Evolutionary conservation across 2,888 invertebrate species (phyloP), one percentile per base, ranked within the genome.

Genomic region (Limulus polyphemus): DNA sequence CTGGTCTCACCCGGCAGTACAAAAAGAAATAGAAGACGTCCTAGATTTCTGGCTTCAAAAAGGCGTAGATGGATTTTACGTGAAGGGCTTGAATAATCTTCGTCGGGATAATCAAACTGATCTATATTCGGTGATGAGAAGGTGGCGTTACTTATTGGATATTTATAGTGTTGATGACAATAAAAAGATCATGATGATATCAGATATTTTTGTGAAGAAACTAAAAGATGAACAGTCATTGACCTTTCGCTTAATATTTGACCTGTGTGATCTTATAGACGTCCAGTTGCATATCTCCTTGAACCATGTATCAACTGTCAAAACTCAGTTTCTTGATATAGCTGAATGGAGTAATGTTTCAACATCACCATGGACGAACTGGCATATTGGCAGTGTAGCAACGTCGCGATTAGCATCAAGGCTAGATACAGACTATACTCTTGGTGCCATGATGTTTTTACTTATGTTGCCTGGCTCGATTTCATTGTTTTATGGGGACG

Each of bases 401-500:
- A 60, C 62, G 14, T 52, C 63, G 32, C 47, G 69, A 10, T 17
- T 69, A 3, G 65, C 62, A 1, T 58, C 57, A 32, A 58, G 65
- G 17, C 48, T 68, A 10, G 58, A 55, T 11, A 49, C 51, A 7
- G 57, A 57, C 7, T 57, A 58, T 13, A 63, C 56, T 5, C 47
- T 63, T 57, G 85, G 85, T 1, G 81, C 84, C 9, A 81, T 83
- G 1, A 78, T 90, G 67, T 79, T 95, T 70, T 84, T 88, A 72
- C 79, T 91, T 73, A 83, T 87, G 78, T 78, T 95, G 54, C 93
- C 93, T 0, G 95, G 87, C 7, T 89, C 91, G 0, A 83, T 90
- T 0, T 87, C 84, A 69, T 83, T 91, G 70, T 90, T 92, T 76
- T 94, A 94, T 75, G 93, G 93, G 0, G 92, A 94, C 75, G 93